Conservation (phyloP, 2,797 vertebrate species). For the Fundulus diaphanus region DNA sequence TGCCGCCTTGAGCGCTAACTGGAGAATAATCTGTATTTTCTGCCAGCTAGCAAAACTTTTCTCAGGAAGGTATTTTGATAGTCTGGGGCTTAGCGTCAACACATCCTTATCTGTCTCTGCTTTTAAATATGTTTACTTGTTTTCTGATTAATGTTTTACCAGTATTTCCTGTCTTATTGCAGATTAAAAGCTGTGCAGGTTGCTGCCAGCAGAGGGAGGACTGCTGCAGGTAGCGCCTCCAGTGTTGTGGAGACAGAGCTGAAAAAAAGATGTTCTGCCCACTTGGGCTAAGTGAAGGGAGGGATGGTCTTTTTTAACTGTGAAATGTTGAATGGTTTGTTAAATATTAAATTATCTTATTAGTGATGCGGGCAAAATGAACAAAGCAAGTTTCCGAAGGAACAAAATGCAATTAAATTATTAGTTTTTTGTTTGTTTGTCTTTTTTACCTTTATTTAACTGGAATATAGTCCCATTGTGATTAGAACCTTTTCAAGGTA, state of each 20-base stretch:
- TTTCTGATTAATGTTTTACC: background rate
- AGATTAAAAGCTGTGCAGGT: background rate
- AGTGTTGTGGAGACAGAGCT: background rate
- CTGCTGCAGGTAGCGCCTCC: background rate
- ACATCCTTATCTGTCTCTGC: background rate
- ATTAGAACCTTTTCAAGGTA: too few relatives aligned
- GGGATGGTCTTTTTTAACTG: background rate
- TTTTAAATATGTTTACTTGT: background rate
- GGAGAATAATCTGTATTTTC: background rate
- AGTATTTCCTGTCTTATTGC: background rate
- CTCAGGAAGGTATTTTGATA: background rate
- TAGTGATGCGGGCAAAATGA: background rate
- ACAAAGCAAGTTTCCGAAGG: background rate
- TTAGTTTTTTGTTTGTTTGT: too few relatives aligned
- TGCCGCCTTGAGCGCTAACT: background rate
- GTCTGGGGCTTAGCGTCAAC: background rate
- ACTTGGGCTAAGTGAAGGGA: background rate
- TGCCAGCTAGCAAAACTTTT: background rate
- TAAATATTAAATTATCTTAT: too few relatives aligned
- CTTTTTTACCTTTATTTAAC: too few relatives aligned
- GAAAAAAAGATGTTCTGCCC: background rate
- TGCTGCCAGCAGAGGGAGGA: background rate
- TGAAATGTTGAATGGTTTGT: background rate
- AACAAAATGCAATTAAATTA: too few relatives aligned
- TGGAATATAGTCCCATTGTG: too few relatives aligned